Percentiles rank a stretch among this genome's conserved stretches.
These are phyloP conservation scores for Hiodon tergisus DNA, from an alignment of 2,113 vertebrate genomes.

Conservation along the genomic window DNA sequence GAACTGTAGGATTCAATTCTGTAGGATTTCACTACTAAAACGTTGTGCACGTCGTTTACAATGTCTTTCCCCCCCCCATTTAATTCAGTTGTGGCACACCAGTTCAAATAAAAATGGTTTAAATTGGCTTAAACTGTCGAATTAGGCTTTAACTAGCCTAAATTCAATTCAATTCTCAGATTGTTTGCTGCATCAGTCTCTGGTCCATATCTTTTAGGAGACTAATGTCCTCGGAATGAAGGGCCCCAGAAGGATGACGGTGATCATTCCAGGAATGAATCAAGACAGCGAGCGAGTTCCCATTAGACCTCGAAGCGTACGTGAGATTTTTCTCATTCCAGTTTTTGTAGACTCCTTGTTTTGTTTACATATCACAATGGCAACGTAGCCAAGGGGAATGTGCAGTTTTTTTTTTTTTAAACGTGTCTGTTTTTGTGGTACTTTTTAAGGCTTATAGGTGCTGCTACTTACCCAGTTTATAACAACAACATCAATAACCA, in stretches of 20 bases:
- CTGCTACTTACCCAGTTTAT: background rate
- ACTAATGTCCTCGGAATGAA: constrained; percentile 80
- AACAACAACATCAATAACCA: no score
- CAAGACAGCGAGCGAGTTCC: constrained; percentile 67
- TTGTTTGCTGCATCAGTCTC: no score
- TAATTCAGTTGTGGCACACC: background rate
- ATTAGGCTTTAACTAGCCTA: no score
- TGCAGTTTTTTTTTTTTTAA: no score
- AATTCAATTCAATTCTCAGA: no score
- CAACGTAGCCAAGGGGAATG: background rate
- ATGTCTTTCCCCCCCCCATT: background rate
- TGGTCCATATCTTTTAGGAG: constrained; percentile 56
- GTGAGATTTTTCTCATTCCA: constrained; percentile 25
- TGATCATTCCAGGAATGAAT: constrained; percentile 78
- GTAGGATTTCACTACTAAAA: no score
- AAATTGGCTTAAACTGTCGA: no score
- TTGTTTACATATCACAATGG: background rate
- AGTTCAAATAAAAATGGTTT: background rate
- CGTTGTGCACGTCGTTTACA: no score
- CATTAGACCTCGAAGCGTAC: constrained; percentile 70
- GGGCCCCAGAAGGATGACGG: constrained; percentile 76
- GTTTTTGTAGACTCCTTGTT: background rate
- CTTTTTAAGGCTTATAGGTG: background rate
- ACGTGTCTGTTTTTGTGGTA: no score
- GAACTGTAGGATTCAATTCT: no score